Evolutionary conservation across 2,888 invertebrate genomes (phyloP).

Genomic region (Ormyrus thymus): DNA sequence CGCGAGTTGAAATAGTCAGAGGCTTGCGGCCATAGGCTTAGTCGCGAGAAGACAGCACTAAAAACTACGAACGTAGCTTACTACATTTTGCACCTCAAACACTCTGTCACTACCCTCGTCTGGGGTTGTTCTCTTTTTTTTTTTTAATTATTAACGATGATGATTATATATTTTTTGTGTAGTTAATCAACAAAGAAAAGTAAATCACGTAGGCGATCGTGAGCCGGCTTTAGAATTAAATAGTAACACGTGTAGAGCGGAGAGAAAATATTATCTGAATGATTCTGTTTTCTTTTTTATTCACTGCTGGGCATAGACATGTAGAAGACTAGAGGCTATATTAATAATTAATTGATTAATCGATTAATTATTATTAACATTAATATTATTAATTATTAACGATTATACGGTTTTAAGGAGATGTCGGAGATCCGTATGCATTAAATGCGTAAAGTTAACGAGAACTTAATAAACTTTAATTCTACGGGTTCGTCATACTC

Average conservation of each 20-base stretch:
- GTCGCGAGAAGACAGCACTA: constrained; percentile 67
- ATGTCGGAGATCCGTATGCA: too few species aligned
- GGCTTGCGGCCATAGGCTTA: constrained; percentile 64
- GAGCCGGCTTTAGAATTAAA: constrained; percentile 24
- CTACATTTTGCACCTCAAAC: constrained; percentile 72
- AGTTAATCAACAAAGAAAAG: constrained; percentile 18
- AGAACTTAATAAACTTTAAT: too few species aligned
- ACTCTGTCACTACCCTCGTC: constrained; percentile 62
- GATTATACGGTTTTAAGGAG: constrained; percentile 20
- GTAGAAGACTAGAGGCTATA: constrained; percentile 74
- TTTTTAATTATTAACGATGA: constrained; percentile 19
- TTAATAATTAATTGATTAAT: constrained; percentile 63
- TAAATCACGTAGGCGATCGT: constrained; percentile 52
- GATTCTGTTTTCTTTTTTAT: constrained; percentile 59
- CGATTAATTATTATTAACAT: constrained; percentile 65
- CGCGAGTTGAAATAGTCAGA: constrained; percentile 54
- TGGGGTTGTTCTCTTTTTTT: constrained; percentile 37
- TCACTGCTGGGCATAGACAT: constrained; percentile 70
- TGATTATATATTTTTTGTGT: constrained; percentile 28
- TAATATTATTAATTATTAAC: constrained; percentile 61
- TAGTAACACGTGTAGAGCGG: constrained; percentile 22
- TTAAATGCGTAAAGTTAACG: too few species aligned
- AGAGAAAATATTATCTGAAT: constrained; percentile 31
- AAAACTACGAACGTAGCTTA: constrained; percentile 69
- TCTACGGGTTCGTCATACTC: too few species aligned